A percentile compares a stretch with the other conserved stretches of the same genome.
phyloP scores from a whole-genome alignment of 2,888 invertebrate species.

The Diogma glabrata region DNA sequence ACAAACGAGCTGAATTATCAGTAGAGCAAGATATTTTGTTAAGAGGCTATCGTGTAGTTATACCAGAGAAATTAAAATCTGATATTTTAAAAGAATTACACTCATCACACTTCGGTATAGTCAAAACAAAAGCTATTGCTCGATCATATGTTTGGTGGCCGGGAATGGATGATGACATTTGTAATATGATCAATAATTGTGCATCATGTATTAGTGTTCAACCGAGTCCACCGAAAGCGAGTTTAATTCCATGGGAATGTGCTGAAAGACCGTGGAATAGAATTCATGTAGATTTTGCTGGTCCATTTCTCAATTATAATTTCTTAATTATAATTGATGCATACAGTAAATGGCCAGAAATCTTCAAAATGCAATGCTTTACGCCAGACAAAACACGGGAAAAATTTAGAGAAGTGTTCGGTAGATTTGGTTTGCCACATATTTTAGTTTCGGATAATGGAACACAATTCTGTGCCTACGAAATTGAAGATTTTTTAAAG shows the following conservation, averaged over 20 bases:
- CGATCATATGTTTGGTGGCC: slow-evolving; percentile 19
- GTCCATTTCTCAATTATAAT: background rate
- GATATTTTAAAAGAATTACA: slow-evolving; percentile 11
- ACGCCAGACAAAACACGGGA: slow-evolving; percentile 11
- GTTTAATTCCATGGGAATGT: slow-evolving; percentile 12
- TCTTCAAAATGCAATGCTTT: slow-evolving; percentile 13
- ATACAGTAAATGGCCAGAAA: slow-evolving; percentile 19
- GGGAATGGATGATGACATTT: slow-evolving; percentile 16
- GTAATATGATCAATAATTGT: slow-evolving; percentile 15
- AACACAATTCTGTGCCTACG: slow-evolving; percentile 13
- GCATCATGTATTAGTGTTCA: background rate
- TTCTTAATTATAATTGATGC: slow-evolving; percentile 16
- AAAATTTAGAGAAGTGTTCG: slow-evolving; percentile 18
- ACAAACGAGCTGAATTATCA: slow-evolving; percentile 14
- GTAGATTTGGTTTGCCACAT: slow-evolving; percentile 19
- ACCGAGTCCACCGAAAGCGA: background rate
- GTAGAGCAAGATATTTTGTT: slow-evolving; percentile 16
- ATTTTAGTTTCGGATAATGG: slow-evolving; percentile 18
- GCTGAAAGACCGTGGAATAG: slow-evolving; percentile 16
- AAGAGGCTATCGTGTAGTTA: slow-evolving; percentile 9
- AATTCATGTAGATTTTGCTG: slow-evolving; percentile 15
- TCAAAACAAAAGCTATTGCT: slow-evolving; percentile 7
- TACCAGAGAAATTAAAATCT: slow-evolving; percentile 10
- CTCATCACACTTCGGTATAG: slow-evolving; percentile 8
- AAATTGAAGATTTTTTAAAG: background rate